These are phyloP conservation scores for Lithosia quadra DNA, from an alignment of 2,888 invertebrate species.

Conservation along the genomic window DNA sequence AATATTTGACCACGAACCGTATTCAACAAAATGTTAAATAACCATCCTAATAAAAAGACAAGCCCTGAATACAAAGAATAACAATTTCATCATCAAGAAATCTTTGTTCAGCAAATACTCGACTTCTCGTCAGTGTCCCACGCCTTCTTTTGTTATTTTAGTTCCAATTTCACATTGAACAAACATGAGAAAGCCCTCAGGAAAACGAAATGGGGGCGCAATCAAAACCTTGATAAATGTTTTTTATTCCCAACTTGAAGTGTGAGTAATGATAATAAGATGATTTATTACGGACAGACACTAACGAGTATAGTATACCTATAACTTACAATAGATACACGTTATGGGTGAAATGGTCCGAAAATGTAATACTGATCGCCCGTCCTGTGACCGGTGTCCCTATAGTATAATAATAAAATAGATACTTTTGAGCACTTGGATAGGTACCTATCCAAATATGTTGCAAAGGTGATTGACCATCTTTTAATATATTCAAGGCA, in stretches of 20 bases:
- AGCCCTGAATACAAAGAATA: constrained; percentile 1
- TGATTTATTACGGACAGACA: neutral
- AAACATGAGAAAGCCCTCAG: constrained; percentile 11
- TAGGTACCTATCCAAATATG: neutral
- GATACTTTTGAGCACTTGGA: neutral
- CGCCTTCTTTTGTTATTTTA: constrained; percentile 15
- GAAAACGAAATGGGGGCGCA: constrained; percentile 11
- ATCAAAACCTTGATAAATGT: constrained; percentile 19
- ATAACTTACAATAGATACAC: neutral
- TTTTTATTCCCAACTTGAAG: constrained; percentile 5
- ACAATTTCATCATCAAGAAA: constrained; percentile 12
- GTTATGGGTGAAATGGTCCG: too few species aligned
- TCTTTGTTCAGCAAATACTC: constrained; percentile 33
- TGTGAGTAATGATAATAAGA: constrained; percentile 10
- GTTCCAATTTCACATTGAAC: constrained; percentile 20
- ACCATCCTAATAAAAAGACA: neutral
- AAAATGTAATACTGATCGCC: too few species aligned
- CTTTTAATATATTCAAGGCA: neutral
- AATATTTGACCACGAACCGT: neutral
- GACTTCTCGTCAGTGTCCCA: constrained; percentile 6
- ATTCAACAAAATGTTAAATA: neutral
- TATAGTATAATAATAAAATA: too few species aligned
- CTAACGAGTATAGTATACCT: neutral
- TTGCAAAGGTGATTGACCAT: neutral
- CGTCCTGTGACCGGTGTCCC: too few species aligned